Conservation (phyloP, 1,140 invertebrate genomes). For the Calephelis nemesis region DNA sequence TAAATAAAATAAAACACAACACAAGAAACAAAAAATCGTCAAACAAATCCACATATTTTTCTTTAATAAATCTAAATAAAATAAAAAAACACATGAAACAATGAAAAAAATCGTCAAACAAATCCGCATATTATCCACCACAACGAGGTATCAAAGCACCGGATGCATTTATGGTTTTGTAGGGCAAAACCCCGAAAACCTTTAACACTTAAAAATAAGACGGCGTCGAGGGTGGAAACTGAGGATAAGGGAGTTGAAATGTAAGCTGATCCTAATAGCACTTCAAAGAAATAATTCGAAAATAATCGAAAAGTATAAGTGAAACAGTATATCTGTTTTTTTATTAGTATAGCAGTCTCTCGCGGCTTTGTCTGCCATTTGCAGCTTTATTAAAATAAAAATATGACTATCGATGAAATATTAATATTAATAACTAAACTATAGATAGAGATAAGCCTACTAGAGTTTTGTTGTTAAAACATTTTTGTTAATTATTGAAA, state of each 20-base stretch:
- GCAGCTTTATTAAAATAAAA: no score
- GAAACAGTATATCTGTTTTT: background rate
- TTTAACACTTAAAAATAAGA: conserved; percentile 21
- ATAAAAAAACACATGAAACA: background rate
- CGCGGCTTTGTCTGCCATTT: no score
- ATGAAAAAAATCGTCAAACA: conserved; percentile 2
- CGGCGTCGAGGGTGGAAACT: background rate
- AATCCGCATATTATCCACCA: background rate
- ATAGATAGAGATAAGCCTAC: no score
- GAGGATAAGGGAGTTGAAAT: background rate
- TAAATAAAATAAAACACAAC: no score
- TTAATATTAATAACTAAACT: no score
- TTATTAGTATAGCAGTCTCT: no score
- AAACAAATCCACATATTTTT: background rate
- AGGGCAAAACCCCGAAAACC: conserved; percentile 14
- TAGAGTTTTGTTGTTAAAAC: no score
- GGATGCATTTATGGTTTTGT: conserved; percentile 7
- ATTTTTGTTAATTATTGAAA: no score
- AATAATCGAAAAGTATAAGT: background rate
- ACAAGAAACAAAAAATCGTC: background rate
- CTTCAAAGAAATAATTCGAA: background rate
- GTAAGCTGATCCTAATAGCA: background rate
- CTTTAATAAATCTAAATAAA: no score
- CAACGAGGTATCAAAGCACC: conserved; percentile 13
- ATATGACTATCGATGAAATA: no score